phyloP scores from a whole-genome alignment of 1,140 invertebrate species.

The Hermetia illucens region DNA sequence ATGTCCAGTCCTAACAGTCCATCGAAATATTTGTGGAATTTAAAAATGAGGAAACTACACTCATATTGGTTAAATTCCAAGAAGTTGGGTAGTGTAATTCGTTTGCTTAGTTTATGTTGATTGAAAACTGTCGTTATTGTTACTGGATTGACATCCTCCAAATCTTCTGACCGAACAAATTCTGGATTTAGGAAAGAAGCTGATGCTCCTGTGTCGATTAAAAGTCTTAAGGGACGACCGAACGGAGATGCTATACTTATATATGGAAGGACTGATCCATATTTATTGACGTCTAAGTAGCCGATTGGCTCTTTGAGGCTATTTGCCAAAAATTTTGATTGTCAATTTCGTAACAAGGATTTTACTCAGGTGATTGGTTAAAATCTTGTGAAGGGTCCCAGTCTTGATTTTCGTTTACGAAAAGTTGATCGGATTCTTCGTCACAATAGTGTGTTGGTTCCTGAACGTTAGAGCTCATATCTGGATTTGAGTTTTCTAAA shows the following conservation, averaged over 20 bases:
- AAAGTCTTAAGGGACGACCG: conserved; percentile 3
- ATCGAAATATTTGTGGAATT: conserved; percentile 9
- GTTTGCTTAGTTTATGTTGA: not conserved
- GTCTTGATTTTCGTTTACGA: no score
- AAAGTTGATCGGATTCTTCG: no score
- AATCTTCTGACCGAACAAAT: not conserved
- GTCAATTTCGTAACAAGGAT: no score
- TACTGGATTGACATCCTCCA: not conserved
- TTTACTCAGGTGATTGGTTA: no score
- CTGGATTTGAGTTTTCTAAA: no score
- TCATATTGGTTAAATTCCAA: conserved; percentile 6
- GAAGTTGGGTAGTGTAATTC: conserved; percentile 4
- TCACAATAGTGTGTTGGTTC: no score
- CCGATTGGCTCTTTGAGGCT: conserved; percentile 5
- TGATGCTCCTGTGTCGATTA: conserved; percentile 6
- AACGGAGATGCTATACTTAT: conserved; percentile 4
- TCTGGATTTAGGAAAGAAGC: conserved; percentile 6
- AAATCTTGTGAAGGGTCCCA: no score
- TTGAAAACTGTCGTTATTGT: conserved; percentile 2
- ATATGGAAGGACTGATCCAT: not conserved
- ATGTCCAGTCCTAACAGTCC: conserved; percentile 3
- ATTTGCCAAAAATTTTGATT: conserved; percentile 4
- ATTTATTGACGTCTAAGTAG: conserved; percentile 5
- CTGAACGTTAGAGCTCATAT: no score
- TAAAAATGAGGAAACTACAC: conserved; percentile 3